These are phyloP conservation scores for Lacanobia wlatinum DNA, from an alignment of 2,888 invertebrate species.

Conservation along the genomic window DNA sequence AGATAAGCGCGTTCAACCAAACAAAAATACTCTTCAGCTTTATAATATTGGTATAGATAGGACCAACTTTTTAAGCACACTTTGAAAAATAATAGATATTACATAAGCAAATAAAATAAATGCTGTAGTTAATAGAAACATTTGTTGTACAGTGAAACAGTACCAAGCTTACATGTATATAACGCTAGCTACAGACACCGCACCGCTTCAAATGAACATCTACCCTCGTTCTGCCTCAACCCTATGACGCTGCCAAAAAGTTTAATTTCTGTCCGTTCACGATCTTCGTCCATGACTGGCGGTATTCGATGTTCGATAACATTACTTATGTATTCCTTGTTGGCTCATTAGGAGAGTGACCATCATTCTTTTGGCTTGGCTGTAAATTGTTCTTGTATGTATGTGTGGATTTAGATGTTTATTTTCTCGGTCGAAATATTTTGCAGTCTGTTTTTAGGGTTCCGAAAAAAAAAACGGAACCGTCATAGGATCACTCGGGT, in stretches of 20 bases:
- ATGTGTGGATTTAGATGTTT: not conserved
- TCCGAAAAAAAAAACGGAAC: no score
- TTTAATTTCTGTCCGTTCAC: slow-evolving; percentile 63
- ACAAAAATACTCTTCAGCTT: no score
- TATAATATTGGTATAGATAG: no score
- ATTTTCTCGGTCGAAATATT: not conserved
- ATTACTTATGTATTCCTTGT: slow-evolving; percentile 58
- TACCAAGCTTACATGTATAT: not conserved
- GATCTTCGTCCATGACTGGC: slow-evolving; percentile 58
- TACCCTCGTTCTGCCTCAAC: slow-evolving; percentile 21
- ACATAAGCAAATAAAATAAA: no score
- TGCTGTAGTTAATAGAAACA: no score
- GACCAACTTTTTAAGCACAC: no score
- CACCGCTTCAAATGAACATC: slow-evolving; percentile 3
- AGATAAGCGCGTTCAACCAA: no score
- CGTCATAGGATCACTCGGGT: no score
- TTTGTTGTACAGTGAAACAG: not conserved
- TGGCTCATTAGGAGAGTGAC: slow-evolving; percentile 59
- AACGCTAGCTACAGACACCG: not conserved
- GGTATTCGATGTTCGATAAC: slow-evolving; percentile 42
- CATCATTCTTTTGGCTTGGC: slow-evolving; percentile 33
- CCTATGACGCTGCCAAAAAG: slow-evolving; percentile 63
- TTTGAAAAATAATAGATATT: no score
- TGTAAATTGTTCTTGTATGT: slow-evolving; percentile 31
- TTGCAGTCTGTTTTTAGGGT: no score